Conservation (phyloP, 2,113 vertebrate genomes). For the Empidonax alnorum region DNA sequence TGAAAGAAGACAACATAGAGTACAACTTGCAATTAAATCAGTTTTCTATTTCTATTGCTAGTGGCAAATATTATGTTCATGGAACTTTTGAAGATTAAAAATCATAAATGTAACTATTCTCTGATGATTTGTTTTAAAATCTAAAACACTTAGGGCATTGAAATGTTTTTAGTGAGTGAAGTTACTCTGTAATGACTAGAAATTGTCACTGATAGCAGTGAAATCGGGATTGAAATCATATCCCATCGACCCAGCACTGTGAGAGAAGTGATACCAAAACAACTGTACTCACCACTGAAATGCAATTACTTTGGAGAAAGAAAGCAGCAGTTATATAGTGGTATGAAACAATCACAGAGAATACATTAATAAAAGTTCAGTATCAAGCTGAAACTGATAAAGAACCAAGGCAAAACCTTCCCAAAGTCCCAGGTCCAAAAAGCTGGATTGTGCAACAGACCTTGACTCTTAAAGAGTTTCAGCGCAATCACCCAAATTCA, state of each 20-base stretch:
- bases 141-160: not conserved
- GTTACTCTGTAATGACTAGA: not conserved
- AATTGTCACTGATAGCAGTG: not conserved
- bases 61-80: not conserved
- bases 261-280: conserved; percentile 54
- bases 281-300: conserved; percentile 64
- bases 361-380: not conserved
- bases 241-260: not conserved
- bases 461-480: not conserved
- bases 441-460: not conserved
- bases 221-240: not conserved
- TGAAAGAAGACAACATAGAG: not conserved
- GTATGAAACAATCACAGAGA: conserved; percentile 12
- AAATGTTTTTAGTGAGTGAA: not conserved
- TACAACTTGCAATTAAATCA: not conserved
- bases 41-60: not conserved
- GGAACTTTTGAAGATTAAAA: not conserved
- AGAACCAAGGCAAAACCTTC: conserved; percentile 32
- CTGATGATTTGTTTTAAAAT: not conserved
- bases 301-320: conserved; percentile 62
- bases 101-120: not conserved
- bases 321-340: conserved; percentile 53
- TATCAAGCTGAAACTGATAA: not conserved
- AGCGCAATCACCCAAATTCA: not conserved
- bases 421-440: not conserved